Evolutionary conservation across 1,140 invertebrate species (phyloP), one percentile per base, ranked within the genome.

Genomic region (Megalopta genalis): DNA sequence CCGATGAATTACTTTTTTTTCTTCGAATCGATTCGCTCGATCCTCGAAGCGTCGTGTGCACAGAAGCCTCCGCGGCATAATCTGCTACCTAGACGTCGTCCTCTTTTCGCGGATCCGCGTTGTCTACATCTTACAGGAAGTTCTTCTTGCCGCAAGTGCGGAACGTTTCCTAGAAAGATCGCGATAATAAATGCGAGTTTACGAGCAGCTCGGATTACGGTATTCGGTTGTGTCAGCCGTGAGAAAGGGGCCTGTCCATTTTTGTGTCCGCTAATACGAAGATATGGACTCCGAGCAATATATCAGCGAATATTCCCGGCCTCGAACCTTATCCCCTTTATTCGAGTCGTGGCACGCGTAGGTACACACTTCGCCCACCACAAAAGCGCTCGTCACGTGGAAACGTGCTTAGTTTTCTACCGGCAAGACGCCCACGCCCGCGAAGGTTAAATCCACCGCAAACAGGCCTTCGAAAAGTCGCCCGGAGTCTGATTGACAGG

Each of bases 271-370:
- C 63, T 76, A 80, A 83, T 86, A 74, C 81, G 52, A 70, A 77
- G 42, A 62, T 77, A 77, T 62, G 54, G 66, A 70, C 54, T 69
- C n/a, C 27, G 21, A 3, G 62, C 74, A 69, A 82, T 85, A 81
- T 85, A 77, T 85, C 81, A 82, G 63, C 46, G 77, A 77, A 8
- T 83, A 77, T 77, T 83, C 74, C 75, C 71, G 27, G 66, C 80
- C 60, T 76, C 72, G 72, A 82, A 87, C 79, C 69, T 87, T 87
- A 87, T 87, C 81, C 83, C 73, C 63, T 80, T 87, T 87, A 87
- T 85, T 83, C 75, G 79, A 87, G 81, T 87, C 83, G 42, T 72
- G 77, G 80, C 86, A 85, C 85, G 85, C 77, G 80, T 86, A 82
- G 79, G 77, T 78, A 68, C 65, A 81, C 71, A 74, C 66, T 39